Percentiles rank a stretch among this genome's conserved stretches.
Evolutionary conservation across 2,797 vertebrate species (phyloP).

Genomic region (Platyrinchus mystaceus): DNA sequence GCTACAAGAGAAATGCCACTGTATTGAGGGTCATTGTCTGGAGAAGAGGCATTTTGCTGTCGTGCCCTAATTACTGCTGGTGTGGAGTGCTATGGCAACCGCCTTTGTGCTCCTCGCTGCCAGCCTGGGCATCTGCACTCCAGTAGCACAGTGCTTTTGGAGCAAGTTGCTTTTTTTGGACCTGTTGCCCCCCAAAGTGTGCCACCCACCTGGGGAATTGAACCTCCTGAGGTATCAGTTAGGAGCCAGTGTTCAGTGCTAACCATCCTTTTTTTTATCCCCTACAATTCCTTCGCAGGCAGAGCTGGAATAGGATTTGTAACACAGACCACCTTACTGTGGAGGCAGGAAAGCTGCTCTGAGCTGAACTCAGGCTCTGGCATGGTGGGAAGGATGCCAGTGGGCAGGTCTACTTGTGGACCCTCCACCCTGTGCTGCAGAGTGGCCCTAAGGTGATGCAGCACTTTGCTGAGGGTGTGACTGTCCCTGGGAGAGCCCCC

Average conservation of each 20-base stretch:
- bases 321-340: too few species aligned
- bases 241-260: neutral
- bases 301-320: neutral
- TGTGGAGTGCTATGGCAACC: neutral
- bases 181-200: neutral
- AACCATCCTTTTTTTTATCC: accelerated
- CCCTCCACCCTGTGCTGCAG: neutral
- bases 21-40: neutral
- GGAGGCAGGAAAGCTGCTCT: neutral
- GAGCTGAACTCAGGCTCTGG: neutral
- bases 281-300: neutral
- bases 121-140: neutral
- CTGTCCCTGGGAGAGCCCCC: neutral
- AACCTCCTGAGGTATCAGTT: neutral
- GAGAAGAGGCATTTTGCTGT: neutral
- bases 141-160: neutral
- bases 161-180: neutral
- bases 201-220: neutral
- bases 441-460: accelerated
- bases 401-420: neutral
- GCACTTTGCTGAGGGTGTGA: neutral
- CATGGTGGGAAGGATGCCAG: neutral
- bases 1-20: neutral
- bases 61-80: neutral
- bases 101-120: neutral